These are phyloP conservation scores for fruit fly (Drosophila melanogaster) DNA, from an alignment of 1,140 invertebrate species.

Conservation along the genomic window Release_6_plus_ISO1_MT NT_033777.3:16297001-16297500, in stretches of 20 bases:
- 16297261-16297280: slow-evolving; percentile 97
- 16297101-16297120: slow-evolving; percentile 86
- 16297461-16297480: slow-evolving; percentile 52
- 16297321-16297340: slow-evolving; percentile 99
- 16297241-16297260: slow-evolving; percentile 99
- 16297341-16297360: slow-evolving; percentile 88
- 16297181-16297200: slow-evolving; percentile 99
- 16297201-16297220: slow-evolving; percentile 98
- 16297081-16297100: slow-evolving; percentile 99
- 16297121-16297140: not conserved
- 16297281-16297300: slow-evolving; percentile 96
- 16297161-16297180: slow-evolving; percentile 86
- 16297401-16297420: slow-evolving; percentile 36
- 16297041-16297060: slow-evolving; percentile 99
- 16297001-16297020: slow-evolving; percentile 99
- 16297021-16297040: slow-evolving; percentile 99
- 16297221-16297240: slow-evolving; percentile 98
- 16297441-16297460: slow-evolving; percentile 74
- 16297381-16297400: slow-evolving; percentile 13
- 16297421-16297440: slow-evolving; percentile 51
- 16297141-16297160: not conserved
- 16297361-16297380: not conserved
- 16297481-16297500: slow-evolving; percentile 23
- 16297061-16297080: slow-evolving; percentile 99
- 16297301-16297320: slow-evolving; percentile 97